A percentile compares a stretch with the other conserved stretches of the same genome.
phyloP scores from a whole-genome alignment of 2,113 vertebrate species.

The Misgurnus mizolepis region DNA sequence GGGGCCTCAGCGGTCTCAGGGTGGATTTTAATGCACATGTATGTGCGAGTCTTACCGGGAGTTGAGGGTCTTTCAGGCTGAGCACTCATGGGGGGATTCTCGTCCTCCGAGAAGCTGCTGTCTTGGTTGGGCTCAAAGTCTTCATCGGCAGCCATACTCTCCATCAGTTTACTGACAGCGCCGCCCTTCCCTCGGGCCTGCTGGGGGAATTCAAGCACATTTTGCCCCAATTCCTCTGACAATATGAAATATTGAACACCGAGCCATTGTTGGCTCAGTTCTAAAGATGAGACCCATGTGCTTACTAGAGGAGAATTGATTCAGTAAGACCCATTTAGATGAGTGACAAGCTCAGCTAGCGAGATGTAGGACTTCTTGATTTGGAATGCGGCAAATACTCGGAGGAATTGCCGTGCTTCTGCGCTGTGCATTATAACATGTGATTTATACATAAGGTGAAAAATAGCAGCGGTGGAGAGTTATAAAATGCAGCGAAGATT shows the following conservation, averaged over 20 bases:
- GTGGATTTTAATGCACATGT: not conserved
- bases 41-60: constrained; percentile 76
- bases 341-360: constrained; percentile 32
- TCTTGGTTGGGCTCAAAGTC: constrained; percentile 98
- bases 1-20: not conserved
- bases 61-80: constrained; percentile 79
- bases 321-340: constrained; percentile 50
- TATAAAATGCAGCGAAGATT: constrained; percentile 29
- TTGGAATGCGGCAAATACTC: constrained; percentile 41
- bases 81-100: constrained; percentile 76
- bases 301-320: constrained; percentile 44
- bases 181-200: constrained; percentile 86
- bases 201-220: constrained; percentile 45
- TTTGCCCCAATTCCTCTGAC: constrained; percentile 8
- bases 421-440: constrained; percentile 2
- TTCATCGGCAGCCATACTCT: constrained; percentile 97
- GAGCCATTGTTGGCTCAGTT: constrained; percentile 34
- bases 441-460: constrained; percentile 32
- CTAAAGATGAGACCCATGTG: constrained; percentile 32
- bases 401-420: constrained; percentile 16
- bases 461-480: constrained; percentile 10
- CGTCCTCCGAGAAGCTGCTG: constrained; percentile 97
- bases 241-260: constrained; percentile 32
- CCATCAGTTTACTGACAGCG: constrained; percentile 96
- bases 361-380: constrained; percentile 36